Evolutionary conservation across 2,888 invertebrate genomes (phyloP), one percentile per base, ranked within the genome.

Genomic region (Busseola fusca): DNA sequence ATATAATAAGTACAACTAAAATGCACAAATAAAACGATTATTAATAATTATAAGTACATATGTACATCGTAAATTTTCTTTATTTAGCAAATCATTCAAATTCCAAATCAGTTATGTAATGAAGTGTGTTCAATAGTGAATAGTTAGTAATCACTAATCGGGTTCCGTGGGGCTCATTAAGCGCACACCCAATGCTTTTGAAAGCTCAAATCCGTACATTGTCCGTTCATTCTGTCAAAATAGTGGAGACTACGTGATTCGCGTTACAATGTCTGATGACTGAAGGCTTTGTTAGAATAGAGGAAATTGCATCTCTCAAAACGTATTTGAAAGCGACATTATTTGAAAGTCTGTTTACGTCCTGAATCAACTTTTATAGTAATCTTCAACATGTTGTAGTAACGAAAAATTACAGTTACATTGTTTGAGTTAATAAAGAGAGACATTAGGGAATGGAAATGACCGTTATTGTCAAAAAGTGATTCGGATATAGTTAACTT

Each of bases 281-380:
- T 91, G 91, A 90, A 76, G 86, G 84, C 88, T 89, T 87, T 89
- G 88, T 87, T 84, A 78, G 87, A 87, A 84, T 87, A 84, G 87
- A 90, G 93, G 92, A 92, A 94, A 93, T 93, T 92, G 91, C 92
- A 93, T 92, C 90, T 88, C 89, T 83, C 86, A 85, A 93, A 93
- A 90, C 88, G 87, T 85, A 90, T 92, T 91, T 88, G 86, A 86
- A 87, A 88, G 87, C 86, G 85, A 83, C 83, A 50, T 50, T 50
- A 50, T 50, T 50, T 50, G n/a, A 50, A 50, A n/a, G n/a, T 50
- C n/a, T 50, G 10, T 50, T 50, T n/a, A 50, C 48, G 48, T 10
- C n/a, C n/a, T 50, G 48, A n/a, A n/a, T n/a, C n/a, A n/a, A 50
- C n/a, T n/a, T 50, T 50, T n/a, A 50, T 50, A 3, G 21, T 50